Evolutionary conservation across 2,888 invertebrate species (phyloP), one percentile per base, ranked within the genome.

Genomic region (Sarcophaga carnaria): DNA sequence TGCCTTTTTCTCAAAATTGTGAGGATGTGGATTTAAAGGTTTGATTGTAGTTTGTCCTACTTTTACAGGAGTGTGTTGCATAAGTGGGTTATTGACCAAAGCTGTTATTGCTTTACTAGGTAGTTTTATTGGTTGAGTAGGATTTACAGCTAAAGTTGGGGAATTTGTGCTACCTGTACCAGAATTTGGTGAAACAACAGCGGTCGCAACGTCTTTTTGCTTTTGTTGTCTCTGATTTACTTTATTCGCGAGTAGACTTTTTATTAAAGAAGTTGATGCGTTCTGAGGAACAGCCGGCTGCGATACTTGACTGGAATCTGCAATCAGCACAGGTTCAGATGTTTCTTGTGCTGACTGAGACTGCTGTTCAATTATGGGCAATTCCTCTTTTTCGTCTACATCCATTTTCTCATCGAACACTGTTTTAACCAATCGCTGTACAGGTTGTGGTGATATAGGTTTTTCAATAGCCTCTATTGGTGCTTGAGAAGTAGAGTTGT

Each of bases 171-270:
- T 75, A 12, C 59, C 20, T 54, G 63, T 75, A 12, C 59, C 20
- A 11, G 27, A 11, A 59, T 85, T 87, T 89, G 83, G 94, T 76
- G 90, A 93, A 82, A 92, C 91, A 8, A 95, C 94, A 67, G 94
- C 94, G 70, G 95, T 95, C 63, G 94, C 94, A 72, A 95, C 91
- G 82, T 95, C 94, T 89, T 95, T 94, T 90, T 95, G 94, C 90
- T 95, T 94, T 87, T 96, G 95, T 90, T 96, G 96, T 2, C 96
- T 94, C 90, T 96, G 96, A 1, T 93, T 94, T 95, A 98, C 98
- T 96, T 98, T 99, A 94, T 97, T 98, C 90, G 98, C 98, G 93
- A 99, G 94, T 89, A 99, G 95, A 94, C 97, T 98, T 94, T 98
- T 98, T 93, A 98, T 98, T 90, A 98, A 95, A 85, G 97, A 97